phyloP scores from a whole-genome alignment of 2,113 vertebrate genomes.

The Hippolais icterina region DNA sequence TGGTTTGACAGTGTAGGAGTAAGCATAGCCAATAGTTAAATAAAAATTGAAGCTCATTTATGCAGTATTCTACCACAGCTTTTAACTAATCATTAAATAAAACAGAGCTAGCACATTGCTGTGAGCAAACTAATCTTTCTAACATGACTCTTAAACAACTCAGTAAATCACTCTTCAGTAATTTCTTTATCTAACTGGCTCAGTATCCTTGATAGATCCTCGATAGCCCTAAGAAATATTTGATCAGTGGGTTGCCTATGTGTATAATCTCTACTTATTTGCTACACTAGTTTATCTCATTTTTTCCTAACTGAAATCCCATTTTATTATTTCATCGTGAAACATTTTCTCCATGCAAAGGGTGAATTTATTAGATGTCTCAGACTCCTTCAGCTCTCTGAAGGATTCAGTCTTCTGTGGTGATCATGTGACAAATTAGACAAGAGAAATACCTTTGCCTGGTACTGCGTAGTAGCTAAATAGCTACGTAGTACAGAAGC shows the following conservation, averaged over 20 bases:
- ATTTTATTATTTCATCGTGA: conserved; percentile 65
- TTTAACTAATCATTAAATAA: conserved; percentile 65
- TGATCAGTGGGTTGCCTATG: conserved; percentile 63
- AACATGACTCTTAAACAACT: conserved; percentile 62
- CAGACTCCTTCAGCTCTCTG: background rate
- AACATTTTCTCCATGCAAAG: conserved; percentile 31
- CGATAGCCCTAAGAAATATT: conserved; percentile 66
- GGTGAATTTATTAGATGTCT: conserved; percentile 47
- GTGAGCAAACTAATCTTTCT: conserved; percentile 64
- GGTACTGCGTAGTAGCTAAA: background rate
- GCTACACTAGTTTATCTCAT: conserved; percentile 64
- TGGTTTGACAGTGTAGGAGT: background rate
- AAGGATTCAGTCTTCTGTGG: background rate
- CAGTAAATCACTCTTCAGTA: conserved; percentile 65
- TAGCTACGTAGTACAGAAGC: background rate
- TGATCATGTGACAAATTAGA: conserved; percentile 19
- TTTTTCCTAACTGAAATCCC: conserved; percentile 55
- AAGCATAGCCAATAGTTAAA: conserved; percentile 47
- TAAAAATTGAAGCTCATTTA: background rate
- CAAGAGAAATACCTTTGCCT: background rate
- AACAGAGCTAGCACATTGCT: conserved; percentile 58
- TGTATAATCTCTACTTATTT: conserved; percentile 69
- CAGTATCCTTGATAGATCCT: conserved; percentile 58
- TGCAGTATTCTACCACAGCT: conserved; percentile 10
- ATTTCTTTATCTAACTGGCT: conserved; percentile 67